These are phyloP conservation scores for Venustaconcha ellipsiformis DNA, from an alignment of 1,140 invertebrate genomes.

Conservation along the genomic window DNA sequence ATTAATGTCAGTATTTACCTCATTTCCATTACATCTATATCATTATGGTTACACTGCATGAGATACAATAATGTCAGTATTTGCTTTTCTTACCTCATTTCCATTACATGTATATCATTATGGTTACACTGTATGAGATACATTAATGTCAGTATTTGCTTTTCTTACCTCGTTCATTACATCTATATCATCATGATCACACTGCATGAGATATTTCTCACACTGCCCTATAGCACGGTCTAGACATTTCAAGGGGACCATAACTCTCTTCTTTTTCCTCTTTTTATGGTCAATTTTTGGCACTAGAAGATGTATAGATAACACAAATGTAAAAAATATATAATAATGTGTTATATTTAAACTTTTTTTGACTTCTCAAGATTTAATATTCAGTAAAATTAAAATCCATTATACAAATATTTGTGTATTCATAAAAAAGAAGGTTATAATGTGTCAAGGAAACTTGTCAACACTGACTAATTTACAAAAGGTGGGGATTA, in stretches of 20 bases:
- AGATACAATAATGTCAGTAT: too few species aligned
- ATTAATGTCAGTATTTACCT: background rate
- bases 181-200: conserved; percentile 89
- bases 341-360: background rate
- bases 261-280: conserved; percentile 70
- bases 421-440: too few species aligned
- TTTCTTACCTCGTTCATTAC: conserved; percentile 47
- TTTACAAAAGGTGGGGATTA: too few species aligned
- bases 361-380: too few species aligned
- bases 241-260: conserved; percentile 77
- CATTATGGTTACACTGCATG: too few species aligned
- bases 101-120: too few species aligned
- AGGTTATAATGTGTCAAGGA: too few species aligned
- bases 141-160: background rate
- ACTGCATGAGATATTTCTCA: conserved; percentile 80
- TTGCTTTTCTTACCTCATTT: too few species aligned
- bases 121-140: background rate
- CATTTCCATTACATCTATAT: too few species aligned
- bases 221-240: conserved; percentile 85
- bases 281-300: conserved; percentile 35
- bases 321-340: conserved; percentile 1
- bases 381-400: too few species aligned
- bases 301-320: conserved; percentile 11
- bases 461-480: too few species aligned
- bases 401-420: too few species aligned